These are phyloP conservation scores for Pheosia tremula DNA, from an alignment of 2,888 invertebrate genomes.

Conservation along the genomic window DNA sequence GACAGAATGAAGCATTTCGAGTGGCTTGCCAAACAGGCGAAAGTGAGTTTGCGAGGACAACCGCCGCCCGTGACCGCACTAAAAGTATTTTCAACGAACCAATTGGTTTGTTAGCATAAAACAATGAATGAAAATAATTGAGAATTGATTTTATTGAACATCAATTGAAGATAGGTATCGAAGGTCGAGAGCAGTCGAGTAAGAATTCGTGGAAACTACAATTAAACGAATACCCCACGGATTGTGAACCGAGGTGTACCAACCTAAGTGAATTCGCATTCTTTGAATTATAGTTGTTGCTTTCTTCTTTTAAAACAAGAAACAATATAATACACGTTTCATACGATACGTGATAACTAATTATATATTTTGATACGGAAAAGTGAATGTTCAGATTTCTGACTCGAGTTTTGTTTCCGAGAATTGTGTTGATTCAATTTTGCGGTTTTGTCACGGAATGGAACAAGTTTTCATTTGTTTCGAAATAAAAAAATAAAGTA, in stretches of 20 bases:
- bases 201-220: constrained; percentile 25
- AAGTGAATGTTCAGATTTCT: constrained; percentile 28
- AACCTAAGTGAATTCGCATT: constrained; percentile 16
- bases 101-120: constrained; percentile 27
- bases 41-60: constrained; percentile 63
- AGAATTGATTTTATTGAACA: constrained; percentile 18
- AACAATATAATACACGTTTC: neutral
- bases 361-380: constrained; percentile 17
- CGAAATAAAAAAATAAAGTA: constrained; percentile 20
- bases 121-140: constrained; percentile 29
- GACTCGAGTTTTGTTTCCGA: constrained; percentile 31
- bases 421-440: constrained; percentile 22
- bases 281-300: constrained; percentile 17
- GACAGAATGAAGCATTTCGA: constrained; percentile 49
- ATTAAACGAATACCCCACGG: constrained; percentile 8
- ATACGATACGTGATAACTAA: neutral
- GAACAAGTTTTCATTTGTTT: neutral
- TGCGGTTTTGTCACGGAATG: neutral
- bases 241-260: constrained; percentile 14
- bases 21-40: constrained; percentile 60
- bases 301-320: constrained; percentile 7
- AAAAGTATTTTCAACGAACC: constrained; percentile 35
- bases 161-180: too few relatives aligned
- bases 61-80: constrained; percentile 53
- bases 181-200: constrained; percentile 13